Base-by-base conservation (phyloP, 1,140 invertebrate genomes). In the Sesamia nonagrioides region DNA sequence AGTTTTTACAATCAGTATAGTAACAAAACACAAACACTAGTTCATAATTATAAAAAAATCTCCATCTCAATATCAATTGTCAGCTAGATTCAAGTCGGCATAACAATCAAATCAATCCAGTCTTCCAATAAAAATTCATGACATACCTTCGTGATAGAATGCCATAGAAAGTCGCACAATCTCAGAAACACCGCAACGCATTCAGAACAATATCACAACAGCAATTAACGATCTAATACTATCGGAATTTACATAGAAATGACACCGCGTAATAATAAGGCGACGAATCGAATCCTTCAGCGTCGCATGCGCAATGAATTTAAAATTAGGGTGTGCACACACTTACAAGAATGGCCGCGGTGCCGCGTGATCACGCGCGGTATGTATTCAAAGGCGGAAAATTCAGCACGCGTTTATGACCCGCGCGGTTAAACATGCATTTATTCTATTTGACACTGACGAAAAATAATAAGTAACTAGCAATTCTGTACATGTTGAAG, bases 181-280 rank as follows among this genome's bases (percentile, higher is more conserved):
- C 8, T 33, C 63, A 45, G 21, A 48, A 15, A 27, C 42, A 15
- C 42, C 63, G 63, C 5, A 11, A 15, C 11, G 42, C 21, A 68
- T n/a, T 61, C 35, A 61, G 33, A 6, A 56, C n/a, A 17, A 7
- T 40, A n/a, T 37, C 18, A 33, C 42, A 68, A 6, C 11, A 18
- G 13, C 37, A 42, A 74, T 83, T 68, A 75, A 77, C 77, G 81
- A 82, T 82, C 81, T 82, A 82, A 82, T 76, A 63, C 60, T 63
- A 69, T 74, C 58, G 18, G 15, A 42, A 86, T 84, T 84, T 82
- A 35, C 83, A 86, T 86, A 82, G 78, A 82, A 84, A 86, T 66
- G 79, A 81, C 58, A 52, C 86, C 84, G 86, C 86, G 35, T 79
- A 68, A 68, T 68, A 68, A 68, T 85, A 82, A 86, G 85, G 78